phyloP scores from a whole-genome alignment of 2,888 invertebrate genomes.

The Pseudanteris insignis region DNA sequence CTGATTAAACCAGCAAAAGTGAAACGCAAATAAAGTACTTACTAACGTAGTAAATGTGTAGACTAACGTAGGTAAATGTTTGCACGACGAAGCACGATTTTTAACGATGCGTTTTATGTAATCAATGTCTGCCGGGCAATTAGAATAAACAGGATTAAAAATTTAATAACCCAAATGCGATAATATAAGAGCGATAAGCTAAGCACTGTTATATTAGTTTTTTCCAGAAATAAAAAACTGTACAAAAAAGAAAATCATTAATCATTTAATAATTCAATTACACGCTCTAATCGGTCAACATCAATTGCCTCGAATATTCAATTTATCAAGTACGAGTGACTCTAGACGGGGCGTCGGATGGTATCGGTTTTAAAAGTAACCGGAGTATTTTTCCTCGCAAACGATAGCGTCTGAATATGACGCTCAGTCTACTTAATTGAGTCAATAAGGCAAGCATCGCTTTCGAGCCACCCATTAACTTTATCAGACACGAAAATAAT shows the following conservation, averaged over 20 bases:
- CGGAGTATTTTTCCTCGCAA: slow-evolving; percentile 12
- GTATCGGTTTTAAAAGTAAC: slow-evolving; percentile 21
- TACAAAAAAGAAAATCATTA: slow-evolving; percentile 3
- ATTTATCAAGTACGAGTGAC: slow-evolving; percentile 7
- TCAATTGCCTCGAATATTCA: slow-evolving; percentile 3
- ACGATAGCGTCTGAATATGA: slow-evolving; percentile 25
- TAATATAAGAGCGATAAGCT: too few species aligned
- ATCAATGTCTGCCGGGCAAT: too few species aligned
- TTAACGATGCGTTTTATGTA: too few species aligned
- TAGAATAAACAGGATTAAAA: neutral
- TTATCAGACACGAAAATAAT: slow-evolving; percentile 39
- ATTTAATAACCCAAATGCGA: slow-evolving; percentile 4
- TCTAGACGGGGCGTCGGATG: slow-evolving; percentile 13
- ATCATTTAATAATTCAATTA: neutral
- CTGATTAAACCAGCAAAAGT: too few species aligned
- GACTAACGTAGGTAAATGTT: too few species aligned
- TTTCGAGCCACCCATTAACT: slow-evolving; percentile 23
- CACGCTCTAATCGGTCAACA: too few species aligned
- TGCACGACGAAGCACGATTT: too few species aligned
- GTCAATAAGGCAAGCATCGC: slow-evolving; percentile 27
- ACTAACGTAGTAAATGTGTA: too few species aligned
- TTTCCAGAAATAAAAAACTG: too few species aligned
- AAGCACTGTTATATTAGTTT: too few species aligned
- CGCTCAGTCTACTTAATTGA: slow-evolving; percentile 22
- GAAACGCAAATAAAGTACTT: too few species aligned